phyloP scores from a whole-genome alignment of 2,113 vertebrate genomes.

The Empidonax traillii region DNA sequence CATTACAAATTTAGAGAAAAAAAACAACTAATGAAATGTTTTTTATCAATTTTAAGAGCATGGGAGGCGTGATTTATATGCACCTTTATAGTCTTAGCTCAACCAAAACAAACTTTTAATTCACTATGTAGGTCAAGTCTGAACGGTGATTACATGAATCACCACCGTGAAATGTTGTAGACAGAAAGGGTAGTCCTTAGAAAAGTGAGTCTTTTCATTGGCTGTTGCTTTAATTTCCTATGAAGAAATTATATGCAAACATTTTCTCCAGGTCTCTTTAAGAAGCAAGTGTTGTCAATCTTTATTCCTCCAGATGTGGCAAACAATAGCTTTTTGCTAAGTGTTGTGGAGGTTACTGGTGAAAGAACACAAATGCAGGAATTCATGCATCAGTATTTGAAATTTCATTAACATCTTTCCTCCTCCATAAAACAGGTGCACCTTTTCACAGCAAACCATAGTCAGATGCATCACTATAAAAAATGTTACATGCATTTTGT shows the following conservation, averaged over 20 bases:
- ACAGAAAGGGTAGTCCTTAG: not conserved
- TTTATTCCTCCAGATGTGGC: not conserved
- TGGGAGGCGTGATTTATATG: not conserved
- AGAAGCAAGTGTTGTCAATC: not conserved
- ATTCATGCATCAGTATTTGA: not conserved
- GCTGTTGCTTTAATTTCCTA: not conserved
- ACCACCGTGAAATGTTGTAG: not conserved
- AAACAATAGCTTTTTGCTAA: not conserved
- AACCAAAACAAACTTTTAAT: slow-evolving; percentile 16
- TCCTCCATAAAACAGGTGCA: not conserved
- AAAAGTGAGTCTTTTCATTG: not conserved
- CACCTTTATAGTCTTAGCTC: not conserved
- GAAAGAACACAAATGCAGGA: not conserved
- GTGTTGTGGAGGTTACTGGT: not conserved
- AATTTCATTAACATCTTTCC: not conserved
- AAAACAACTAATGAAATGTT: not conserved
- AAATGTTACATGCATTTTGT: not conserved
- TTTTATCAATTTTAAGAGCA: not conserved
- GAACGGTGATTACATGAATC: not conserved
- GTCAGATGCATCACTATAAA: not conserved
- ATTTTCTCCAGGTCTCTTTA: not conserved
- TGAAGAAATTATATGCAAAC: not conserved
- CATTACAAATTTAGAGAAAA: not conserved
- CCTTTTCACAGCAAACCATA: not conserved
- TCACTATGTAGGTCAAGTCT: not conserved